phyloP scores from a whole-genome alignment of 2,888 invertebrate genomes.

The Caenorhabditis drosophilae region DNA sequence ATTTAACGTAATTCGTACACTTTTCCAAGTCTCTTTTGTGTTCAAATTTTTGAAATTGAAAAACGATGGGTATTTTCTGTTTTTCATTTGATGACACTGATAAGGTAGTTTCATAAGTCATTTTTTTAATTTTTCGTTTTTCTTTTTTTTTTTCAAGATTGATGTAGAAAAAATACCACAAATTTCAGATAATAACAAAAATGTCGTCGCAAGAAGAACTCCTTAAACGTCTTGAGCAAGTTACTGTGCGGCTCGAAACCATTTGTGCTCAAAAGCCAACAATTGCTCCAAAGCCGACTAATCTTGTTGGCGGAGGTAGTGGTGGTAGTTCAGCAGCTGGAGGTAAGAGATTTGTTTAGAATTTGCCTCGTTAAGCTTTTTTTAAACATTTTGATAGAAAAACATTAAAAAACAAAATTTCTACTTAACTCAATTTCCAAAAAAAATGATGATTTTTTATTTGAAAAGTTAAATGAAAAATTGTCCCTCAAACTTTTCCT shows the following conservation, averaged over 20 bases:
- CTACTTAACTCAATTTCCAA: too few species aligned
- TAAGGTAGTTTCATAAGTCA: not conserved
- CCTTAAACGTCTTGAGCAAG: slow-evolving; percentile 36
- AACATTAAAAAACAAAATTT: too few species aligned
- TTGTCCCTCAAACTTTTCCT: too few species aligned
- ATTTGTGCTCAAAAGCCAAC: slow-evolving; percentile 57
- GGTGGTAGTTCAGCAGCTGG: not conserved
- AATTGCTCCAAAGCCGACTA: slow-evolving; percentile 61
- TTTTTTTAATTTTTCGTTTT: not conserved
- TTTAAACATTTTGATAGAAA: not conserved
- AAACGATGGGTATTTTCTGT: slow-evolving; percentile 1
- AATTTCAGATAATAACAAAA: slow-evolving; percentile 19
- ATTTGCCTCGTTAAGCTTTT: too few species aligned
- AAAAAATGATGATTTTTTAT: too few species aligned
- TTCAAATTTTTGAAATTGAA: too few species aligned
- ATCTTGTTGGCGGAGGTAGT: slow-evolving; percentile 12
- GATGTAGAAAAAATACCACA: not conserved
- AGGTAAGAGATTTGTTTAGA: too few species aligned
- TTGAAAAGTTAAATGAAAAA: too few species aligned
- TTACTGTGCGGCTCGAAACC: slow-evolving; percentile 56
- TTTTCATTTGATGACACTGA: not conserved
- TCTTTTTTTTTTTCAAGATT: not conserved
- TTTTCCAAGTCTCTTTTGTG: too few species aligned
- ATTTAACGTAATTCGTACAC: too few species aligned
- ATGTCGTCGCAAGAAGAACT: slow-evolving; percentile 33